phyloP scores from a whole-genome alignment of 2,888 invertebrate species.

The Parelbella ahira region DNA sequence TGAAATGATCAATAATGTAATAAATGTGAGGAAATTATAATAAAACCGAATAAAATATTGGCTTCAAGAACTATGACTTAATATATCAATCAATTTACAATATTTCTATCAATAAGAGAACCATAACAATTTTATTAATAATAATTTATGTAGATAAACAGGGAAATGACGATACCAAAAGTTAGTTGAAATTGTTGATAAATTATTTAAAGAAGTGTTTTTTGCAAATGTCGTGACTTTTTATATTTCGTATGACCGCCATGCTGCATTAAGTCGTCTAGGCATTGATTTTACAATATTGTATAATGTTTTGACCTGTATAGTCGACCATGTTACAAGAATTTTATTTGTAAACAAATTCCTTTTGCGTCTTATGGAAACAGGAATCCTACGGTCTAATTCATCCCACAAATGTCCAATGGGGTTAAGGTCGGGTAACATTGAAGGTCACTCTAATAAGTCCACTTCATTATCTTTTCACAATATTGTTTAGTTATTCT shows the following conservation, averaged over 20 bases:
- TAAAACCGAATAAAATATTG: too few relatives aligned
- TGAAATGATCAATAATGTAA: too few relatives aligned
- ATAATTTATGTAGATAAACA: too few relatives aligned
- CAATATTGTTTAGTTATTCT: background rate
- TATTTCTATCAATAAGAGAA: too few relatives aligned
- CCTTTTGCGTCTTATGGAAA: background rate
- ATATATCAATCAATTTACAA: too few relatives aligned
- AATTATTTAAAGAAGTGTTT: too few relatives aligned
- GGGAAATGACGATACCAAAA: too few relatives aligned
- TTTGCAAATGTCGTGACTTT: background rate
- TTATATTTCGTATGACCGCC: constrained; percentile 1
- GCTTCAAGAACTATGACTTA: too few relatives aligned
- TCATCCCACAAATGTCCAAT: constrained; percentile 2
- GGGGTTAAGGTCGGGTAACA: constrained; percentile 1
- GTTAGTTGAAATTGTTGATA: too few relatives aligned
- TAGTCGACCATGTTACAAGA: background rate
- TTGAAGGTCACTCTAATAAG: background rate
- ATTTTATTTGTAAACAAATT: background rate
- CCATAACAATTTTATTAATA: too few relatives aligned
- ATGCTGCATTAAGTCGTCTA: background rate
- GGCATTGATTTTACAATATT: background rate
- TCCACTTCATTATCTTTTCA: background rate
- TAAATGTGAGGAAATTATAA: too few relatives aligned
- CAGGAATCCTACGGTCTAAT: constrained; percentile 1
- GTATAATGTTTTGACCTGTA: background rate